Evolutionary conservation across 2,888 invertebrate genomes (phyloP), one percentile per base, ranked within the genome.

Genomic region (Agonopterix arenella): DNA sequence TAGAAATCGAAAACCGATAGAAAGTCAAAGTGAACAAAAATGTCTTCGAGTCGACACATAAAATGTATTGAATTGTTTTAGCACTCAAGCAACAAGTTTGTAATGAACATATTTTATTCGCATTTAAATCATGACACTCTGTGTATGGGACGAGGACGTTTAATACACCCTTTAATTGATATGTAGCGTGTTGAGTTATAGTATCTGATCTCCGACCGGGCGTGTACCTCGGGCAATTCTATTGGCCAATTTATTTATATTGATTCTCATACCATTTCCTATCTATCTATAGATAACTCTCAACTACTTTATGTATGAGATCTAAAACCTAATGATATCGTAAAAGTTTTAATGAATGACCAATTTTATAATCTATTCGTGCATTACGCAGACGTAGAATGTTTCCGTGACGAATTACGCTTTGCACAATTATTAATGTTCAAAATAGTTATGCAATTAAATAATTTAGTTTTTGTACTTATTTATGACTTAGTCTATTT

Each of bases 161-260:
- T 77, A 81, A 80, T 78, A 76, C 71, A 71, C 68, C 64, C 68
- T 78, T 81, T 84, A 84, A 86, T 86, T 85, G 84, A 84, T 82
- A 84, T 76, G 83, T 85, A 84, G 79, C 76, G 67, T 78, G 78
- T 64, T 83, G 80, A 83, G 72, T 81, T 81, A 83, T 85, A 66
- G 77, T 73, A 76, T 76, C 75, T 78, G 82, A 80, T 83, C 73
- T 64, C 64, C 62, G 64, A 66, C 65, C 68, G 59, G 64, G 68
- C 76, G 66, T 76, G 73, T 78, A 70, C 79, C 79, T 61, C 68
- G 55, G 80, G 84, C 80, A 68, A 76, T 80, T 78, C 82, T 80
- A 81, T 80, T 79, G 77, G 75, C 66, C 74, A 79, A 83, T 85
- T 79, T 80, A 82, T 84, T 82, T 82, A 81, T 84, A 85, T 84